Conservation (phyloP, 2,113 vertebrate genomes). For the Parotia lawesii region DNA sequence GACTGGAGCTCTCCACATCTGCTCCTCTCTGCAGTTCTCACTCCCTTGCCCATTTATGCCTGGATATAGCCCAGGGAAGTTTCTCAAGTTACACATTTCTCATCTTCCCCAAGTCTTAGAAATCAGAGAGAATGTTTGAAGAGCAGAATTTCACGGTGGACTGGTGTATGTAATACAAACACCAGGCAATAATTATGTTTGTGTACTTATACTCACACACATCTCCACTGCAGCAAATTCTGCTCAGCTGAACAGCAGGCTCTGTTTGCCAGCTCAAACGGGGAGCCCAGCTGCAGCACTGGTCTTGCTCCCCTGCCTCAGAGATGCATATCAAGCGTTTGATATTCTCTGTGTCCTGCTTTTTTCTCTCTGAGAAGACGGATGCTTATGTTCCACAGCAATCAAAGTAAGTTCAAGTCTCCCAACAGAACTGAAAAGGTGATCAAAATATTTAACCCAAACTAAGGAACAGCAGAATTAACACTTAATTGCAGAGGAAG, state of each 20-base stretch:
- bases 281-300: neutral
- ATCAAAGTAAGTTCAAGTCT: neutral
- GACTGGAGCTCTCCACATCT: rapidly evolving
- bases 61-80: neutral
- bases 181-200: neutral
- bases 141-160: neutral
- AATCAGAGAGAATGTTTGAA: neutral
- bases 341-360: neutral
- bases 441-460: neutral
- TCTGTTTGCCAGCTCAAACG: neutral
- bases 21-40: neutral
- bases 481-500: neutral
- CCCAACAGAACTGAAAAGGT: neutral
- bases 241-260: neutral
- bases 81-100: neutral
- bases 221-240: neutral
- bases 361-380: neutral
- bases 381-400: neutral
- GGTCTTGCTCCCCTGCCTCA: neutral
- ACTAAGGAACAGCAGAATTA: neutral
- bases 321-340: neutral
- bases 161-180: neutral
- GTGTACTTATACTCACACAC: neutral
- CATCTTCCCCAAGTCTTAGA: neutral
- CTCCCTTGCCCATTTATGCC: neutral